Base-by-base conservation (phyloP, 2,797 vertebrate species). In the Poeciliopsis paucimaculata region DNA sequence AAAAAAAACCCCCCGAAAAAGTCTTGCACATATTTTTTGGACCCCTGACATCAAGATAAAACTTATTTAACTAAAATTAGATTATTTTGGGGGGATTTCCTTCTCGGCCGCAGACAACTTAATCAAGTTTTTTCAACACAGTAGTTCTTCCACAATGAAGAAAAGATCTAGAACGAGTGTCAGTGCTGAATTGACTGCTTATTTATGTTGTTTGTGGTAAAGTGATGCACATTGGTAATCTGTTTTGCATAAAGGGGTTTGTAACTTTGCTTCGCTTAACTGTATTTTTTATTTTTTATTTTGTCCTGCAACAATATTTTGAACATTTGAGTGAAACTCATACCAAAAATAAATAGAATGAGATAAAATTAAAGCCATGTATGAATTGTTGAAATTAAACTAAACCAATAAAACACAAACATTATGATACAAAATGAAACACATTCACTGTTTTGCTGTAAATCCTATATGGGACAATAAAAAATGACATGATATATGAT, bases 361-460 rank as follows among this genome's bases (percentile, higher is more conserved):
- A 77, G 45, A 20, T 10, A 60, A 87, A 82, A 86, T 83, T 0
- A 83, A 82, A 81, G 62, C 41, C 74, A 82, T 72, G 41, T 34
- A 34, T 53, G 49, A 57, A 79, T 20, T 51, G 20, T 51, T 51
- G 4, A 82, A 62, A 83, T 73, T 16, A 36, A 31, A 81, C 75
- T 74, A 34, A 74, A 77, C 49, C 46, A 46, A 20, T 60, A n/a
- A 72, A 77, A 15, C 31, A n/a, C 45, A 82, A 3, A 75, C 77
- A 75, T 62, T 51, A 72, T 7, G 8, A 83, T 78, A 75, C 45
- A 78, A n/a, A 84, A 78, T 31, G n/a, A 76, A 71, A 70, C 83
- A 73, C 20, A 18, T 78, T 46, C 20, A 66, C 4, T 45, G n/a
- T 79, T 73, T 72, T 36, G 55, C 28, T 77, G 71, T 6, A 34